A percentile compares a stretch with the other conserved stretches of the same genome.
phyloP scores from a whole-genome alignment of 1,140 invertebrate genomes.

The silkworm (Bombyx mori) region ASM3026992v2 NC_085110.1:1266001-1266500 shows the following conservation, averaged over 20 bases:
- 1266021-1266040: no score
- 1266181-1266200: not conserved
- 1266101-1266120: no score
- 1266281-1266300: conserved; percentile 9
- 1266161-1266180: no score
- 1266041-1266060: no score
- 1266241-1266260: conserved; percentile 44
- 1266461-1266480: conserved; percentile 82
- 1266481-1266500: conserved; percentile 33
- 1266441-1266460: conserved; percentile 84
- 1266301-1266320: not conserved
- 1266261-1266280: conserved; percentile 27
- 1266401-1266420: not conserved
- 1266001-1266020: no score
- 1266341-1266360: not conserved
- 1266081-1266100: no score
- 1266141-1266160: no score
- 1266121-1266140: no score
- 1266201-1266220: conserved; percentile 62
- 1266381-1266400: not conserved
- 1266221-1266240: conserved; percentile 58
- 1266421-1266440: conserved; percentile 40
- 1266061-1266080: no score
- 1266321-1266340: not conserved
- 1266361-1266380: no score